A percentile compares a stretch with the other conserved stretches of the same genome.
phyloP scores from a whole-genome alignment of 2,888 invertebrate genomes.

The Tribolium freemani region DNA sequence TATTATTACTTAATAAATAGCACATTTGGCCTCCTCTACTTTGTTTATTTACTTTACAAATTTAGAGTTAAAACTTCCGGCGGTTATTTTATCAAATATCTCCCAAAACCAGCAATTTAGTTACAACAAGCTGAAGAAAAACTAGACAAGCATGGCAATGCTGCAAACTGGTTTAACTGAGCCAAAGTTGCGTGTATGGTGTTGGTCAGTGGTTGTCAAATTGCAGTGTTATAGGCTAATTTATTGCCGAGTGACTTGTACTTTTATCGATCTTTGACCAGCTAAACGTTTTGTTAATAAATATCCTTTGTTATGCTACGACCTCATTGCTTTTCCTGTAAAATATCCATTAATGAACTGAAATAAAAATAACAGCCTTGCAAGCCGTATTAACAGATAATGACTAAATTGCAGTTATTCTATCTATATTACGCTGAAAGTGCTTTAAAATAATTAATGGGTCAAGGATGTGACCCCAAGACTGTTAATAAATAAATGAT shows the following conservation, averaged over 20 bases:
- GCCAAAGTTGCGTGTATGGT: conserved; percentile 28
- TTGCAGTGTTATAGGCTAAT: conserved; percentile 21
- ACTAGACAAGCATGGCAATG: conserved; percentile 19
- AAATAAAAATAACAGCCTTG: not conserved
- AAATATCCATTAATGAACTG: not conserved
- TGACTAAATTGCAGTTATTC: not conserved
- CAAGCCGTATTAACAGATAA: not conserved
- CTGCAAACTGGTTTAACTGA: conserved; percentile 38
- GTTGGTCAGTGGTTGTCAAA: conserved; percentile 32
- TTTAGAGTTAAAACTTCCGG: not conserved
- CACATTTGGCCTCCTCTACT: not conserved
- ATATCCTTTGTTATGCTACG: not conserved
- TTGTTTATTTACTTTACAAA: conserved; percentile 2
- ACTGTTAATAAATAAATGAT: not conserved
- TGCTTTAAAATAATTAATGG: not conserved
- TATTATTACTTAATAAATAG: conserved; percentile 13
- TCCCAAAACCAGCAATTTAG: not conserved
- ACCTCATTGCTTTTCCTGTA: not conserved
- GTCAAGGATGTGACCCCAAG: not conserved
- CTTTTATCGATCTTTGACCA: conserved; percentile 8
- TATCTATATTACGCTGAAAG: not conserved
- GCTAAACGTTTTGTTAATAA: not conserved
- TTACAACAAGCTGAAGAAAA: no score
- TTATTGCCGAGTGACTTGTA: conserved; percentile 6
- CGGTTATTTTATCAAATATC: not conserved